Conservation (phyloP, 2,797 vertebrate genomes). For the Cephalopachus bancanus region DNA sequence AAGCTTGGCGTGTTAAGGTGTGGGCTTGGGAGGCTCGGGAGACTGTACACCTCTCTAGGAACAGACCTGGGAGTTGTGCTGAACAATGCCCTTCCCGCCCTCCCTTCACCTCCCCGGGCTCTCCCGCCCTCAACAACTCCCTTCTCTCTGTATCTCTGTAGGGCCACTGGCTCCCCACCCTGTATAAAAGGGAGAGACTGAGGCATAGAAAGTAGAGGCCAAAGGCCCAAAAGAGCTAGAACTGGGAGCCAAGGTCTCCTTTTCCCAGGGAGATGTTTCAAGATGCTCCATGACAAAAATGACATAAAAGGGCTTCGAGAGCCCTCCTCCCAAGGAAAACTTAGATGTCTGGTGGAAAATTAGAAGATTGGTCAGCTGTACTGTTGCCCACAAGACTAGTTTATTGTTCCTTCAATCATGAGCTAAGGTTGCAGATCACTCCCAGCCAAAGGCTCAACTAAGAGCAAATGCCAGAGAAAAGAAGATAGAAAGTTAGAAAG, state of each 20-base stretch:
- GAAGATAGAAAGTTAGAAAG: conserved; percentile 56
- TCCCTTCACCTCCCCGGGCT: no score
- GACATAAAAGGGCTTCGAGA: not conserved
- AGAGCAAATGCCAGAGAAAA: conserved; percentile 52
- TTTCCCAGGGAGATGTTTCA: conserved; percentile 24
- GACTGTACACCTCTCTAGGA: not conserved
- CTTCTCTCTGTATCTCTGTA: not conserved
- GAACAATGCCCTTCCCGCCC: not conserved
- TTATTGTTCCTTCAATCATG: conserved; percentile 6
- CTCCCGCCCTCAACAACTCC: not conserved
- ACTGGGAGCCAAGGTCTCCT: not conserved
- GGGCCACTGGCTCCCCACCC: not conserved
- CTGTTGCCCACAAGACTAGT: not conserved
- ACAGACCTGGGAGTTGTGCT: not conserved
- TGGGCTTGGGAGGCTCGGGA: not conserved
- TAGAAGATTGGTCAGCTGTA: not conserved
- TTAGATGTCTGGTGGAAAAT: not conserved
- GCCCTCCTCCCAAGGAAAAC: not conserved
- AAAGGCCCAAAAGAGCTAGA: not conserved
- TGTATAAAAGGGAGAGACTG: conserved; percentile 30
- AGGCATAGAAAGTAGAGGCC: conserved; percentile 33
- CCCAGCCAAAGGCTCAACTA: conserved; percentile 26
- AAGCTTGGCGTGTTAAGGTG: conserved; percentile 40
- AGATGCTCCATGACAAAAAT: conserved; percentile 7
- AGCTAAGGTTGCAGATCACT: conserved; percentile 3